Evolutionary conservation across 2,888 invertebrate species (phyloP), one percentile per base, ranked within the genome.

Genomic region (Carpatolechia fugitivella): DNA sequence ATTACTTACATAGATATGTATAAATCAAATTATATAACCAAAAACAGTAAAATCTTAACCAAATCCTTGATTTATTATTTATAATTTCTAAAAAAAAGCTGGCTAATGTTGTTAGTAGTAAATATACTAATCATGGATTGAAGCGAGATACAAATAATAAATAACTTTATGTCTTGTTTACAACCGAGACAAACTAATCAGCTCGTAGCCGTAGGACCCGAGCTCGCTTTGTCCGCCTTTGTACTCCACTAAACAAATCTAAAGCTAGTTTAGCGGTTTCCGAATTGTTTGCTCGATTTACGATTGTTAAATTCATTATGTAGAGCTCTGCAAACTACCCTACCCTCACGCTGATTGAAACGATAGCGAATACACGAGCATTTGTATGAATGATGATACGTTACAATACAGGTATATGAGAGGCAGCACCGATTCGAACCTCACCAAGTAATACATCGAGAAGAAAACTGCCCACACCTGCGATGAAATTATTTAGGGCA

Each of bases 111-210:
- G n/a, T n/a, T n/a, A n/a, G n/a, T n/a, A n/a, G n/a, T n/a, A n/a
- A n/a, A n/a, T n/a, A n/a, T n/a, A n/a, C n/a, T n/a, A n/a, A n/a
- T n/a, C n/a, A n/a, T n/a, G n/a, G n/a, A n/a, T n/a, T n/a, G n/a
- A n/a, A n/a, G n/a, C n/a, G n/a, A n/a, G n/a, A 24, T 24, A 24
- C n/a, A 24, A 24, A 24, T 24, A 24, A 24, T 24, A 24, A 24
- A 24, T 24, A 24, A 4, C 24, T 24, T 6, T 6, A 24, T 24
- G 24, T 35, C 77, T 75, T 24, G 24, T 35, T 78, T 75, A 74
- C 66, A 65, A 68, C 69, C 57, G 69, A 65, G 65, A 68, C 69
- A 68, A 74, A 74, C 72, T 74, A 78, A 75, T 78, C 70, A 72
- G 59, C 68, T 67, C 63, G 69, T 68, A 63, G 20, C 18, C 3